Percentiles rank a stretch among this genome's conserved stretches.
Evolutionary conservation across 1,140 invertebrate genomes (phyloP).

Genomic region (Phortica variegata): DNA sequence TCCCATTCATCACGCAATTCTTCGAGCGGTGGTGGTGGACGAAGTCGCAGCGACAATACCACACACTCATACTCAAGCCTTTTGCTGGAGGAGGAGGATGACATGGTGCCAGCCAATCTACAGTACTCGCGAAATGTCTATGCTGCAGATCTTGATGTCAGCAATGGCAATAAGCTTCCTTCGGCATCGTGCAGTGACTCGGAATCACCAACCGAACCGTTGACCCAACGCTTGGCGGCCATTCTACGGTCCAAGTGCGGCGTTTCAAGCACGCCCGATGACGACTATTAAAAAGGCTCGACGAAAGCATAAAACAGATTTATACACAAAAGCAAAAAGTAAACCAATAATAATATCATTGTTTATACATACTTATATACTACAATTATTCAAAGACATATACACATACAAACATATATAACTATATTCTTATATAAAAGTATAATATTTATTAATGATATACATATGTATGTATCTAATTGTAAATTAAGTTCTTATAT

Average conservation of each 20-base stretch:
- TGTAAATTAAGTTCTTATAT: too few relatives aligned
- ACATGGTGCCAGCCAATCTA: constrained; percentile 41
- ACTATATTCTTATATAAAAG: constrained; percentile 9
- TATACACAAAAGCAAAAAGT: too few relatives aligned
- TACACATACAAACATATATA: constrained; percentile 3
- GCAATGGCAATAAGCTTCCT: constrained; percentile 53
- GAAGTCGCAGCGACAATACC: constrained; percentile 47
- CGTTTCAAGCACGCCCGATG: constrained; percentile 30
- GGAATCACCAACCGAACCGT: constrained; percentile 64
- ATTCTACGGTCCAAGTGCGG: constrained; percentile 58
- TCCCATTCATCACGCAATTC: constrained; percentile 50
- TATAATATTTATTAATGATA: constrained; percentile 11
- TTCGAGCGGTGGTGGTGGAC: constrained; percentile 42
- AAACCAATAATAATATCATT: too few relatives aligned
- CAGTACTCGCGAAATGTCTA: constrained; percentile 30
- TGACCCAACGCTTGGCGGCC: constrained; percentile 60
- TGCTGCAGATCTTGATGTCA: constrained; percentile 40
- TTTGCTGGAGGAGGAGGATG: constrained; percentile 56
- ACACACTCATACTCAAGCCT: constrained; percentile 54
- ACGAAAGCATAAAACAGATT: background rate
- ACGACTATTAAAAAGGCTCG: constrained; percentile 22
- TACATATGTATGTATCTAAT: too few relatives aligned
- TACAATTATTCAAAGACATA: constrained; percentile 3
- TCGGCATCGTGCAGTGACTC: constrained; percentile 61
- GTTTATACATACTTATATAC: background rate